Conservation (phyloP, 2,888 invertebrate genomes). For the Tolmerus cingulatus region DNA sequence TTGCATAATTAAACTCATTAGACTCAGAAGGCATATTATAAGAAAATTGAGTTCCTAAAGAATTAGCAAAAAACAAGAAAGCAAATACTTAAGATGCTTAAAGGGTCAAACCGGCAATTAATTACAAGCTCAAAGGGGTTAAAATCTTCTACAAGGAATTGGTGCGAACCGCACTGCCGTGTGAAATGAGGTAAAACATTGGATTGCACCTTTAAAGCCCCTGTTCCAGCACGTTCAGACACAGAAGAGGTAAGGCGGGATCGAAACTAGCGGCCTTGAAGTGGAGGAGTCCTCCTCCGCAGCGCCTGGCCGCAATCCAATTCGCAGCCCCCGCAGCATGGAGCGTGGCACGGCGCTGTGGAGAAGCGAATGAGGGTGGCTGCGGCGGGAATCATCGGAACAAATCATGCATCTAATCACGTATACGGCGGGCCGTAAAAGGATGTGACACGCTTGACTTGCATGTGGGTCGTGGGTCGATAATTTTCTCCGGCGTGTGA, state of each 20-base stretch:
- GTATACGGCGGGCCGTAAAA: slow-evolving; percentile 20
- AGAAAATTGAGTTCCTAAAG: neutral
- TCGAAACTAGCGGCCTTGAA: neutral
- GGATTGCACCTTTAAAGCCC: neutral
- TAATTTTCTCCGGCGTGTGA: slow-evolving; percentile 36
- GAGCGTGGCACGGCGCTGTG: neutral
- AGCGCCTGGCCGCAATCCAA: neutral
- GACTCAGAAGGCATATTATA: neutral
- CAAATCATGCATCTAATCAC: slow-evolving; percentile 45
- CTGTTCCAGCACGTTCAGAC: neutral
- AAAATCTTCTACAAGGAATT: neutral
- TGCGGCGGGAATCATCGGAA: slow-evolving; percentile 6
- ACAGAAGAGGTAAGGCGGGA: neutral
- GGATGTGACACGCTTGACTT: slow-evolving; percentile 42
- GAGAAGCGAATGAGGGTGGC: neutral
- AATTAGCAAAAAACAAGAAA: neutral
- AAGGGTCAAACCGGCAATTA: slow-evolving; percentile 24
- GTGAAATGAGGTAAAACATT: slow-evolving; percentile 28
- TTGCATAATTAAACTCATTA: neutral
- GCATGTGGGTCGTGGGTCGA: slow-evolving; percentile 44
- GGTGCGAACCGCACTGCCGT: neutral
- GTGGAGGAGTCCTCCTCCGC: neutral
- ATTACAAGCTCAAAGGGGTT: neutral
- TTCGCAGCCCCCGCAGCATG: neutral
- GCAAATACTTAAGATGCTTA: slow-evolving; percentile 17